Evolutionary conservation across 2,113 vertebrate genomes (phyloP).

Genomic region (Peromyscus maniculatus): DNA sequence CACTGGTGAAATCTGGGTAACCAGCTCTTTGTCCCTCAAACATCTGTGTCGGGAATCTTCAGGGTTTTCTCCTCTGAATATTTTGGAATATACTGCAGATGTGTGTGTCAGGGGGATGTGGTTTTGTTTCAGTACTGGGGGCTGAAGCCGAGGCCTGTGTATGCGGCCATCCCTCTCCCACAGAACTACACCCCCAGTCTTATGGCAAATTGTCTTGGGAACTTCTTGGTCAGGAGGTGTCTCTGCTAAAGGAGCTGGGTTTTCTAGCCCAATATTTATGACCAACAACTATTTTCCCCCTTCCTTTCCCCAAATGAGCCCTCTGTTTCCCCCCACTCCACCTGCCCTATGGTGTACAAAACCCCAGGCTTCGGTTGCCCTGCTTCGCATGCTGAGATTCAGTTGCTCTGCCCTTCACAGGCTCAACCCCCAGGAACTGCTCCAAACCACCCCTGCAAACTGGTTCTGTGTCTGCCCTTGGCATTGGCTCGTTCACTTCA

Average conservation of each 20-base stretch:
- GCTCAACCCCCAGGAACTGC: not conserved
- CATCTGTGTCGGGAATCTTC: not conserved
- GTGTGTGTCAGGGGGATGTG: no score
- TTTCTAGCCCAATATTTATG: conserved; percentile 17
- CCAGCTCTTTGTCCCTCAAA: not conserved
- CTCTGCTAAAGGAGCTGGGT: not conserved
- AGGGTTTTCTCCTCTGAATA: not conserved
- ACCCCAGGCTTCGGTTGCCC: not conserved
- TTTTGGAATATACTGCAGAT: not conserved
- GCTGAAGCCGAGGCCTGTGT: not conserved
- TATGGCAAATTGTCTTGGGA: not conserved
- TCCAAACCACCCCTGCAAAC: not conserved
- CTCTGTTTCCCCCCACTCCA: not conserved
- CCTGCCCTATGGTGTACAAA: not conserved
- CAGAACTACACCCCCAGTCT: not conserved
- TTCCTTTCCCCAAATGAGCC: conserved; percentile 27
- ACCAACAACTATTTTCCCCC: conserved; percentile 2
- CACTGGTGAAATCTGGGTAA: not conserved
- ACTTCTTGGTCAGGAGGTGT: not conserved
- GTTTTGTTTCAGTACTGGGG: not conserved
- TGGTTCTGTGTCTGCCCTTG: not conserved
- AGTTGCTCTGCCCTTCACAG: conserved; percentile 18
- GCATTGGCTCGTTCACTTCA: not conserved
- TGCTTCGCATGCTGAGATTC: not conserved
- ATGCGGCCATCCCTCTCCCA: not conserved